Percentiles rank a stretch among this genome's conserved stretches.
phyloP scores from a whole-genome alignment of 2,888 invertebrate genomes.

The Brachypalpus laphriformis region DNA sequence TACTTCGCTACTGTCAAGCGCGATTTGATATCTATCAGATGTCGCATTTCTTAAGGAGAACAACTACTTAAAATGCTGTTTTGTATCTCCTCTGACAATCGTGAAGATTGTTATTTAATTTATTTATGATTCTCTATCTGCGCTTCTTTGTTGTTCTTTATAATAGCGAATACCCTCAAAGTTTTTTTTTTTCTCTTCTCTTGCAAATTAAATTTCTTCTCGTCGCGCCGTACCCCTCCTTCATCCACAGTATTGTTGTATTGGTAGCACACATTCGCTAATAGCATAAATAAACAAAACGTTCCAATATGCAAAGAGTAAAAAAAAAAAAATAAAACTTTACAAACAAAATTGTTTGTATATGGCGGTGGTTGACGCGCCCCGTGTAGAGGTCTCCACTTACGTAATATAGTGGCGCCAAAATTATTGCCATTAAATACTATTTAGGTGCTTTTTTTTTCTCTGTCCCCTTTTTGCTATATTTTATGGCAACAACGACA shows the following conservation, averaged over 20 bases:
- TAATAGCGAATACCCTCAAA: neutral
- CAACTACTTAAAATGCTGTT: slow-evolving; percentile 67
- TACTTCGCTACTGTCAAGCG: slow-evolving; percentile 40
- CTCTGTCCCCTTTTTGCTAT: neutral
- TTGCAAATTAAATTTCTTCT: slow-evolving; percentile 40
- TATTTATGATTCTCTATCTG: slow-evolving; percentile 57
- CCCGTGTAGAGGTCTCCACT: slow-evolving; percentile 58
- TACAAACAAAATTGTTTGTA: slow-evolving; percentile 38
- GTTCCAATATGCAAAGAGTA: slow-evolving; percentile 48
- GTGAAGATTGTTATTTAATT: slow-evolving; percentile 61
- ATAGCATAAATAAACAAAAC: slow-evolving; percentile 67
- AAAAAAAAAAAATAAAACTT: neutral
- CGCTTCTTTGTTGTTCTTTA: slow-evolving; percentile 22
- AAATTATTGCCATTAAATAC: slow-evolving; percentile 71
- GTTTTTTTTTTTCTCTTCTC: slow-evolving; percentile 16
- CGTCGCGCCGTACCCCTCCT: neutral
- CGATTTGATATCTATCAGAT: slow-evolving; percentile 47
- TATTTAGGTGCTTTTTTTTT: slow-evolving; percentile 40
- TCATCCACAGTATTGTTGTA: slow-evolving; percentile 12
- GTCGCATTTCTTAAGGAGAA: slow-evolving; percentile 56
- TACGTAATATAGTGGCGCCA: slow-evolving; percentile 73
- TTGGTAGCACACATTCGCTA: slow-evolving; percentile 64
- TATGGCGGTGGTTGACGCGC: slow-evolving; percentile 55
- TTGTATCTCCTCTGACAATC: slow-evolving; percentile 57
- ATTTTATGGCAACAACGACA: slow-evolving; percentile 15